Evolutionary conservation across 1,140 invertebrate genomes (phyloP).

Genomic region (Mycetomoellerius zeteki): DNA sequence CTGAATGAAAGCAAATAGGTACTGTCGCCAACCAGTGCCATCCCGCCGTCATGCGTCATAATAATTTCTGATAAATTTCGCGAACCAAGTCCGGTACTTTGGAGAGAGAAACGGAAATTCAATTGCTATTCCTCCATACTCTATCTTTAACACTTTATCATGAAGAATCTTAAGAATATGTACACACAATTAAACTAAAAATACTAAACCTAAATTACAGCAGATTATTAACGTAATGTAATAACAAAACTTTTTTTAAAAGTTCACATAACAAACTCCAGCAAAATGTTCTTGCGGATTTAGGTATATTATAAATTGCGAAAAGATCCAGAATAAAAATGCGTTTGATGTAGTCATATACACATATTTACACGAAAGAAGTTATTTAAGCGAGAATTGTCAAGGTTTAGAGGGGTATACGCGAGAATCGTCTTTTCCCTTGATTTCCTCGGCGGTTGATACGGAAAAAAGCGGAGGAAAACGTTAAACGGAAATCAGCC

Average conservation of each 20-base stretch:
- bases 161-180: background rate
- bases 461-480: slow-evolving; percentile 67
- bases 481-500: slow-evolving; percentile 83
- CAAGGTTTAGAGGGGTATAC: slow-evolving; percentile 35
- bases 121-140: background rate
- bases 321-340: slow-evolving; percentile 29
- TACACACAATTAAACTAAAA: background rate
- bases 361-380: slow-evolving; percentile 25
- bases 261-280: background rate
- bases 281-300: background rate
- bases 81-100: background rate
- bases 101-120: background rate
- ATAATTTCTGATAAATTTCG: slow-evolving; percentile 70
- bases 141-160: background rate
- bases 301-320: background rate
- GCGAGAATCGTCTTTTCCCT: slow-evolving; percentile 62
- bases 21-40: slow-evolving; percentile 60
- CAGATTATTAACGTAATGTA: background rate
- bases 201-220: background rate
- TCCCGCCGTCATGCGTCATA: slow-evolving; percentile 20
- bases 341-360: slow-evolving; percentile 34
- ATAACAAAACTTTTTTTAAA: background rate
- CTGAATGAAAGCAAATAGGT: slow-evolving; percentile 73
- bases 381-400: slow-evolving; percentile 55
- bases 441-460: slow-evolving; percentile 44